A percentile compares a stretch with the other conserved stretches of the same genome.
Evolutionary conservation across 2,888 invertebrate species (phyloP).

Genomic region (Amphipoea oculea): DNA sequence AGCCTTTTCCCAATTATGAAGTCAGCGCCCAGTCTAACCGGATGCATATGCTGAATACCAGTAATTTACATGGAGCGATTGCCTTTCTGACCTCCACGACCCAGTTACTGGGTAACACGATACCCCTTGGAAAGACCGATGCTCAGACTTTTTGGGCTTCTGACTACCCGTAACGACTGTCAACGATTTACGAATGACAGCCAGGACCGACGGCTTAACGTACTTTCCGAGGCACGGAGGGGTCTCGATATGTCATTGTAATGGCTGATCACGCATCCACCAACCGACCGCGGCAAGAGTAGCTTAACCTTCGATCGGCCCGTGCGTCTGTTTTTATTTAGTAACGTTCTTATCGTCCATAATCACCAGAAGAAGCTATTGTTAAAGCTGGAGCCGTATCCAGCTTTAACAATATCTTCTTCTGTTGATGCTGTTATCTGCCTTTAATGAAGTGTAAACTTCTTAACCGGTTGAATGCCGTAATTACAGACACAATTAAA

Average conservation of each 20-base stretch:
- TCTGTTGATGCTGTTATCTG: no score
- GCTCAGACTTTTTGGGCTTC: neutral
- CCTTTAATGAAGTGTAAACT: no score
- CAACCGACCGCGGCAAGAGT: neutral
- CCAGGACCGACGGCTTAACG: neutral
- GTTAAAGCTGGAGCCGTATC: no score
- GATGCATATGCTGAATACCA: neutral
- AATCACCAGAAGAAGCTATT: no score
- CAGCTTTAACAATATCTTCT: no score
- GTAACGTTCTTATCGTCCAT: neutral
- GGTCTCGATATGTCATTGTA: neutral
- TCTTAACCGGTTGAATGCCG: no score
- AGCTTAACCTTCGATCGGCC: neutral
- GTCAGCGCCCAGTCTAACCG: neutral
- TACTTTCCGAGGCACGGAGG: neutral
- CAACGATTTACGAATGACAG: neutral
- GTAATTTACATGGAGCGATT: neutral
- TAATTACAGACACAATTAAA: no score
- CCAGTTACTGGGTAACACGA: neutral
- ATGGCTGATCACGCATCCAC: neutral
- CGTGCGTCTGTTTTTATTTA: no score
- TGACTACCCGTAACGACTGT: no score
- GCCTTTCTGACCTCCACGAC: neutral
- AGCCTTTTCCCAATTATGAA: neutral
- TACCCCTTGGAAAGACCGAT: neutral